phyloP scores from a whole-genome alignment of 2,888 invertebrate species.

The Pammene fasciana region DNA sequence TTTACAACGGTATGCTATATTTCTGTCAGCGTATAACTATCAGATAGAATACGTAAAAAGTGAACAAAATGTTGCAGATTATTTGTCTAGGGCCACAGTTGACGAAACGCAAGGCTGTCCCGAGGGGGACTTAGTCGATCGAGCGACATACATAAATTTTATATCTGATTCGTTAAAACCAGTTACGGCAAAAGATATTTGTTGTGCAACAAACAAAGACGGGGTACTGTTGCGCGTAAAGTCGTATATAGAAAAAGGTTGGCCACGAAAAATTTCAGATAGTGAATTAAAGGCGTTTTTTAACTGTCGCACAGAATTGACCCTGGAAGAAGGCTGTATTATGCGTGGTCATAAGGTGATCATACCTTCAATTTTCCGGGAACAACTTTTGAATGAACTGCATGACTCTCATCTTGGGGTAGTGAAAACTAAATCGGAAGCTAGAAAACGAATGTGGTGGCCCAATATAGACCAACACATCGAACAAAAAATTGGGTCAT shows the following conservation, averaged over 20 bases:
- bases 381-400: neutral
- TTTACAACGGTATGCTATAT: too few species aligned
- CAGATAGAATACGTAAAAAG: too few species aligned
- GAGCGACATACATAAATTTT: neutral
- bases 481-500: too few species aligned
- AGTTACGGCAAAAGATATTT: neutral
- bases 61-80: too few species aligned
- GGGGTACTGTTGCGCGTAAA: neutral
- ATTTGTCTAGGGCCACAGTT: too few species aligned
- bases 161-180: neutral
- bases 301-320: too few species aligned
- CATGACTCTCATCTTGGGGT: slow-evolving; percentile 15
- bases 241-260: neutral
- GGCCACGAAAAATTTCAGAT: neutral
- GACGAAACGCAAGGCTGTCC: neutral
- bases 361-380: neutral
- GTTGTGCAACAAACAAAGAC: neutral
- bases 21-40: too few species aligned
- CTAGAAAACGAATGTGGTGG: slow-evolving; percentile 21
- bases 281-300: too few species aligned
- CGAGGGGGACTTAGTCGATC: neutral
- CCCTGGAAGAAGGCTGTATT: too few species aligned
- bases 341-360: too few species aligned
- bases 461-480: neutral
- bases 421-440: slow-evolving; percentile 14